Evolutionary conservation across 2,113 vertebrate species (phyloP), one percentile per base, ranked within the genome.

Genomic region (Microtus pennsylvanicus): DNA sequence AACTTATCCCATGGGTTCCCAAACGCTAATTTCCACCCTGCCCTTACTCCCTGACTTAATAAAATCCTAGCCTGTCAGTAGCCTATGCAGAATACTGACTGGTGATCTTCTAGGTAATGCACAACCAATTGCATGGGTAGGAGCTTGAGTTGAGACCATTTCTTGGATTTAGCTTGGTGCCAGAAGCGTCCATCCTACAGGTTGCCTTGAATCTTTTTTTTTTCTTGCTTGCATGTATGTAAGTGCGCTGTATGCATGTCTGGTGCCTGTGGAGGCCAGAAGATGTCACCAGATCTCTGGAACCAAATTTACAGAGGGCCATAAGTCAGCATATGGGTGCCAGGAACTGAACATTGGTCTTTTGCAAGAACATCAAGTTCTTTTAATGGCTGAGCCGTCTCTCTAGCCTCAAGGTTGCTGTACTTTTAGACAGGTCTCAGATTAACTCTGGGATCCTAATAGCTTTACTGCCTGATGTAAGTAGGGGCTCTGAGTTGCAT

Each of bases 141-240:
- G 16, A 1, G 16, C 9, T 33, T 0, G 24, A 63, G 86, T 70
- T 16, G 3, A 76, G 69, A 14, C 58, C 30, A 1, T 35, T 22
- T 28, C 21, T 80, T 74, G 21, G 52, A 38, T 55, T 35, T 35
- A 30, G 67, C 91, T 93, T 55, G 0, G 28, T 85, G 70, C 24
- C 17, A 21, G 52, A 58, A 11, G 5, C 3, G 13, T 52, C 47
- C 14, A 13, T 74, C 26, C 7, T 5, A 0, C 4, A 4, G 61
- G 76, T 17, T 86, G 47, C 69, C 61, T 7, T 13, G 30, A 45
- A n/a, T 35, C 80, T 58, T 81, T 81, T 24, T 81, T 81, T n/a
- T 58, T 14, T 81, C 58, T 58, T 58, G 21, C 52, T 22, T 81
- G 52, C 33, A 58, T 58, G 50, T 13, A n/a, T 75, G 47, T 22